phyloP scores from a whole-genome alignment of 2,113 vertebrate genomes.

The Cinclus mexicanus region DNA sequence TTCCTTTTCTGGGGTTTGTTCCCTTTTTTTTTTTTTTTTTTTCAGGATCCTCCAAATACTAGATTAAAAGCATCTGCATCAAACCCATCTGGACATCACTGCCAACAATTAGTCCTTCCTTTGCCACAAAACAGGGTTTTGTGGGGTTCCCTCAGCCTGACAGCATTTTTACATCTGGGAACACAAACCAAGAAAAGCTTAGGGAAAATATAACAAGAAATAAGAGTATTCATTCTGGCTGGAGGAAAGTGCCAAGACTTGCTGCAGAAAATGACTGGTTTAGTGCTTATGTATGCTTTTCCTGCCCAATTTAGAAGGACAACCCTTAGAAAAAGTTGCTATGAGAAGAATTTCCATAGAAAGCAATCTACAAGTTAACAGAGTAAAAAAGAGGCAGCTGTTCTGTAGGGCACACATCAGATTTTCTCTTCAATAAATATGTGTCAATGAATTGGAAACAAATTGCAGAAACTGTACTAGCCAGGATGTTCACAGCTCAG shows the following conservation, averaged over 20 bases:
- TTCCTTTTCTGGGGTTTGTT: not conserved
- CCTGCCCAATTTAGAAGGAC: not conserved
- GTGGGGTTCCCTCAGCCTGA: not conserved
- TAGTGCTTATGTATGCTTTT: not conserved
- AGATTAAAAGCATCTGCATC: constrained; percentile 28
- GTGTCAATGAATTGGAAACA: not conserved
- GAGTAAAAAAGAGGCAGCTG: not conserved
- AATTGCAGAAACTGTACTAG: not conserved
- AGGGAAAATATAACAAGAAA: not conserved
- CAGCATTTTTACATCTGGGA: not conserved
- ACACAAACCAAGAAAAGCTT: not conserved
- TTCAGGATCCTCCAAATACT: not conserved
- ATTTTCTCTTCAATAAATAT: not conserved
- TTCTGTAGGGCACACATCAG: not conserved
- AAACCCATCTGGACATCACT: not conserved
- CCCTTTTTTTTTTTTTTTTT: not conserved
- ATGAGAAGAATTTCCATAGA: not conserved
- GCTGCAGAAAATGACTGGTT: not conserved
- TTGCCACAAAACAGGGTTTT: not conserved
- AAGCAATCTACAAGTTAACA: not conserved
- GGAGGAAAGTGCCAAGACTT: not conserved
- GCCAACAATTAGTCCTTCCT: not conserved
- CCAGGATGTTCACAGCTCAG: not conserved
- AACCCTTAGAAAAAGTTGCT: not conserved
- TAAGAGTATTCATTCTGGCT: not conserved